Conservation (phyloP, 2,797 vertebrate genomes). For the Psittacula echo region DNA sequence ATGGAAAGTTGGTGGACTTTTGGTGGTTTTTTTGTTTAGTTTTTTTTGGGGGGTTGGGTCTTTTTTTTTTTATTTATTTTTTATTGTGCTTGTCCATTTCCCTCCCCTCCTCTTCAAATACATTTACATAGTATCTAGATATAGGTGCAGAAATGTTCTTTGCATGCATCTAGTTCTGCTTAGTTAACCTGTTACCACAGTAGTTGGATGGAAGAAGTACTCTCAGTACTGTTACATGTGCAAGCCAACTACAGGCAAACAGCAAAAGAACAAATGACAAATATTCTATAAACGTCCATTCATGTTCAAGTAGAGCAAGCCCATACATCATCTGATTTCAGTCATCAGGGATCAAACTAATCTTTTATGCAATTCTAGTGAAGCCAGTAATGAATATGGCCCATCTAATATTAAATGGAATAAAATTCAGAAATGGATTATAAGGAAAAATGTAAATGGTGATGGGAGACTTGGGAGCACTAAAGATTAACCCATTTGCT, state of each 20-base stretch:
- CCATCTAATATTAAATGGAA: background rate
- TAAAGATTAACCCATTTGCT: slow-evolving; percentile 11
- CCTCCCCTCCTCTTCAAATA: background rate
- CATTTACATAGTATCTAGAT: background rate
- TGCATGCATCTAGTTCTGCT: background rate
- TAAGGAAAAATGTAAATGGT: background rate
- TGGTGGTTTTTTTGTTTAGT: background rate
- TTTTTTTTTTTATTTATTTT: background rate
- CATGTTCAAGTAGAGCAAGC: background rate
- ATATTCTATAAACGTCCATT: background rate
- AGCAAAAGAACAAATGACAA: background rate
- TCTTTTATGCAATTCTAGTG: background rate
- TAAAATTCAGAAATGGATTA: background rate
- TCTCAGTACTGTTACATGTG: background rate
- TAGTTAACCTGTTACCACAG: background rate
- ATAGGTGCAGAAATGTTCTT: background rate
- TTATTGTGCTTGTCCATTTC: background rate
- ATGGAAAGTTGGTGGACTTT: background rate
- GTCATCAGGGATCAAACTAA: background rate
- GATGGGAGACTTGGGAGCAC: background rate
- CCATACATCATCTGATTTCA: background rate
- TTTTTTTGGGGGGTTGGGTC: too few relatives aligned
- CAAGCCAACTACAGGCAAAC: background rate
- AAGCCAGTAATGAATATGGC: background rate
- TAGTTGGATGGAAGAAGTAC: background rate